These are phyloP conservation scores for Myrmophylax atrothorax DNA, from an alignment of 2,113 vertebrate genomes.

Conservation along the genomic window DNA sequence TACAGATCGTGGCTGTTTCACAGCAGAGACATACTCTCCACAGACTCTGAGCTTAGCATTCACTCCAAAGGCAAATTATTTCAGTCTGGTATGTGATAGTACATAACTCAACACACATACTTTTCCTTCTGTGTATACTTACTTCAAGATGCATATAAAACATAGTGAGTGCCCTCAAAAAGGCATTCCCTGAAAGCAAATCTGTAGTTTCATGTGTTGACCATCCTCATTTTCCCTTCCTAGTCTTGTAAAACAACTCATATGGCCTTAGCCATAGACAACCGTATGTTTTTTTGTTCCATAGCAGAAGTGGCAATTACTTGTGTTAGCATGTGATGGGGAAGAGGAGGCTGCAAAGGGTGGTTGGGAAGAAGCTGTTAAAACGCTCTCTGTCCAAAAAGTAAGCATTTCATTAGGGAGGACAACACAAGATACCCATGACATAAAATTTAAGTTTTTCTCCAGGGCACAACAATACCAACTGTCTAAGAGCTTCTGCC, in stretches of 20 bases:
- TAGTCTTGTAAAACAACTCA: neutral
- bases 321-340: accelerated
- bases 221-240: neutral
- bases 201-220: neutral
- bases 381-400: neutral
- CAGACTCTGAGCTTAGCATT: neutral
- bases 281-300: accelerated
- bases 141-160: neutral
- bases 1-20: neutral
- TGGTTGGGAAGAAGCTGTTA: neutral
- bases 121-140: neutral
- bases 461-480: neutral
- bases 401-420: neutral
- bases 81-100: neutral
- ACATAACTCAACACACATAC: neutral
- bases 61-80: neutral
- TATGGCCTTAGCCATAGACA: neutral
- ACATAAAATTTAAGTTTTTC: neutral
- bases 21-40: neutral
- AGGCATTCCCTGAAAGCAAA: neutral
- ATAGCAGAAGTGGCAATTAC: neutral
- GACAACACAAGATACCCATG: neutral
- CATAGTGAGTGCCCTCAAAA: neutral
- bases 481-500: neutral
- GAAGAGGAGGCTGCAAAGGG: neutral